These are phyloP conservation scores for Alca torda DNA, from an alignment of 2,797 vertebrate genomes.

Conservation along the genomic window DNA sequence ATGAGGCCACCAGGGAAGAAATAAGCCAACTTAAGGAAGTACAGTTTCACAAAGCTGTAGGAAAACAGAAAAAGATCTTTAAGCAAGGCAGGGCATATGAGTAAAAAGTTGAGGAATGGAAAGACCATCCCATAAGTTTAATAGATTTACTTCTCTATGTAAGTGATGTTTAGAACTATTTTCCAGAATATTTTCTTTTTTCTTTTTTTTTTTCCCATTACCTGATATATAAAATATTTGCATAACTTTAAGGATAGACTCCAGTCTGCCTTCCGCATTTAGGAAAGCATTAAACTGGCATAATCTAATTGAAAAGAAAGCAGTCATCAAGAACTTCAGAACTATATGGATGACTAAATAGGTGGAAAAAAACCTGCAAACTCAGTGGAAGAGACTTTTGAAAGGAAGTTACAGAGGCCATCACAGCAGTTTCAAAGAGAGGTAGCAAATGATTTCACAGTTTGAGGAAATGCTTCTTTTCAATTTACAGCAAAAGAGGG, in stretches of 20 bases:
- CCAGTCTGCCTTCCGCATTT: neutral
- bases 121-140: neutral
- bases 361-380: neutral
- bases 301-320: neutral
- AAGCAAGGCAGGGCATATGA: neutral
- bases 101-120: neutral
- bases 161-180: neutral
- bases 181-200: neutral
- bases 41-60: neutral
- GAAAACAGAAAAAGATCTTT: neutral
- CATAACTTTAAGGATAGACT: neutral
- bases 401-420: neutral
- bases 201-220: neutral
- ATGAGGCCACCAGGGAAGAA: neutral
- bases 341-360: neutral
- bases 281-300: neutral
- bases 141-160: neutral
- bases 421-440: neutral
- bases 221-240: neutral
- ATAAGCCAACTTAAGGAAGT: neutral
- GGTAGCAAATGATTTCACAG: neutral
- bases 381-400: neutral
- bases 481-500: neutral
- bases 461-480: neutral
- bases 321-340: neutral